Evolutionary conservation across 1,140 invertebrate genomes (phyloP).

Genomic region (Pogonognathellus flavescens): DNA sequence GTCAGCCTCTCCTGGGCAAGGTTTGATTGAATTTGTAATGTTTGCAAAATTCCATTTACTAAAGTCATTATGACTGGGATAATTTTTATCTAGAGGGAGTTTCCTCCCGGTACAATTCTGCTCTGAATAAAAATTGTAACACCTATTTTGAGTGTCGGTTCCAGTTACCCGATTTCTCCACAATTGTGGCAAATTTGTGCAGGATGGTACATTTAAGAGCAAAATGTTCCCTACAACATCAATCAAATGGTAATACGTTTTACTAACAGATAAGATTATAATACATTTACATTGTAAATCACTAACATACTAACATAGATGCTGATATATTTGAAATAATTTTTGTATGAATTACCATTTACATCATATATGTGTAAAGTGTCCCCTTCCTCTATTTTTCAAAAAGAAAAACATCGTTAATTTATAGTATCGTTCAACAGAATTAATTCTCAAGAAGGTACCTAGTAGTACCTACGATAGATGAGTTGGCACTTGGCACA

Average conservation of each 20-base stretch:
- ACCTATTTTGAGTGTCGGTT: not conserved
- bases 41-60: conserved; percentile 1
- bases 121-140: conserved; percentile 7
- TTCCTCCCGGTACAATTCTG: not conserved
- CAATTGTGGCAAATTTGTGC: not conserved
- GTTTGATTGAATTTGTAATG: not conserved
- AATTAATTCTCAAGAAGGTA: not conserved
- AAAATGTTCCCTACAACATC: too few relatives aligned
- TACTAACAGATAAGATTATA: too few relatives aligned
- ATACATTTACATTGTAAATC: not conserved
- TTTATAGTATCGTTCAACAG: not conserved
- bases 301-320: not conserved
- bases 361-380: too few relatives aligned
- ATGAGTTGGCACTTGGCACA: not conserved
- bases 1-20: too few relatives aligned
- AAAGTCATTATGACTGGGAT: not conserved
- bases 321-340: too few relatives aligned
- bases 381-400: not conserved
- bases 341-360: too few relatives aligned
- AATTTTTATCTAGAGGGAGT: not conserved
- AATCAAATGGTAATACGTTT: too few relatives aligned
- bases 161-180: not conserved
- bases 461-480: too few relatives aligned
- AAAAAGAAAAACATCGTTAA: not conserved
- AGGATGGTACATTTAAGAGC: not conserved